Evolutionary conservation across 2,113 vertebrate genomes (phyloP), one percentile per base, ranked within the genome.

Genomic region (Brachionichthys hirsutus): DNA sequence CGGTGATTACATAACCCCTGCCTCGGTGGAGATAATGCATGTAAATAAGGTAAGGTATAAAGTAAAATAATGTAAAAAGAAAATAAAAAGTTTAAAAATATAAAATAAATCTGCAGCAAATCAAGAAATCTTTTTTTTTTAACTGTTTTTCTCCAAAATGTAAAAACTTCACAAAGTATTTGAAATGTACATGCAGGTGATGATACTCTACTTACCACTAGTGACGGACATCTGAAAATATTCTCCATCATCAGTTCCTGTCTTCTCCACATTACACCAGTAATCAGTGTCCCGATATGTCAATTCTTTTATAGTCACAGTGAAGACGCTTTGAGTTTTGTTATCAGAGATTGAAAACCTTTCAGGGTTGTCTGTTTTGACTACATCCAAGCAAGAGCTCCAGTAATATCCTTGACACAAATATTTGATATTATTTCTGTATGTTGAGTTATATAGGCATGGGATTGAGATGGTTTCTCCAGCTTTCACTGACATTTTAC

Each of bases 221-320:
- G 24, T 70, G 47, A 80, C 24, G 44, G 57, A 75, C 10, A 87
- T 67, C 0, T 68, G 18, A 57, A 82, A 77, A 41, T 36, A n/a
- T 0, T 6, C 0, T 24, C 8, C 0, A 0, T 0, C 3, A 60
- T 87, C 70, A 9, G 0, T 0, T 2, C 12, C 19, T 0, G 0
- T 0, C 4, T 54, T 71, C 66, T 80, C 70, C 61, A 87, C 63
- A 63, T 0, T 2, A 62, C 78, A 87, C 80, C 80, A 82, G 62
- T 69, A 81, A 55, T 30, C 0, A 44, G 41, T 11, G 34, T 69
- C 47, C 0, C 2, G 0, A 11, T 0, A 0, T 0, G 0, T 14
- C 9, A 72, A 4, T 2, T 58, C 3, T 2, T 48, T 70, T 4
- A 85, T 72, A 1, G 71, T 80, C 45, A 82, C 67, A 5, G 36